Percentiles rank a stretch among this genome's conserved stretches.
phyloP scores from a whole-genome alignment of 2,113 vertebrate species.

The Mola mola region DNA sequence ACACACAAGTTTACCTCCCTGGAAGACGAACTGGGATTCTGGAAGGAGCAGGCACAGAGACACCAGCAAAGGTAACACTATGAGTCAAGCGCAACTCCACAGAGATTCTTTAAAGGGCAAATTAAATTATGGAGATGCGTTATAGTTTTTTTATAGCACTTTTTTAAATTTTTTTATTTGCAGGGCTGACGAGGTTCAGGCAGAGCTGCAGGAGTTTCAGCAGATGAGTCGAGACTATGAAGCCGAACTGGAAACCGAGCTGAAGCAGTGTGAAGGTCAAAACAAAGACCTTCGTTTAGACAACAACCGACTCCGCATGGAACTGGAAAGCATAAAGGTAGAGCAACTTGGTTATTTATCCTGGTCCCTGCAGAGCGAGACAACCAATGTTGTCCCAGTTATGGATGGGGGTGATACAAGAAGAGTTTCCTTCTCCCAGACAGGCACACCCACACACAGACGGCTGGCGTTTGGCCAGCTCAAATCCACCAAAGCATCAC shows the following conservation, averaged over 20 bases:
- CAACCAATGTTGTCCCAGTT: slow-evolving; percentile 12
- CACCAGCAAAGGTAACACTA: slow-evolving; percentile 87
- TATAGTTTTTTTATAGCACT: too few relatives aligned
- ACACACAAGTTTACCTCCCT: slow-evolving; percentile 83
- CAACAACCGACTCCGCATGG: slow-evolving; percentile 88
- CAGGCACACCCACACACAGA: not conserved
- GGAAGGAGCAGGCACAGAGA: slow-evolving; percentile 88
- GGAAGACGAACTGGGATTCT: slow-evolving; percentile 89
- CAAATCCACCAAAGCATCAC: not conserved
- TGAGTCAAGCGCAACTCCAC: too few relatives aligned
- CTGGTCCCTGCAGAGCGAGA: not conserved
- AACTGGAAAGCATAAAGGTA: slow-evolving; percentile 92
- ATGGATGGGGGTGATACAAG: not conserved
- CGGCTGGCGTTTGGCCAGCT: slow-evolving; percentile 15
- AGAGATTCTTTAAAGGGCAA: too few relatives aligned
- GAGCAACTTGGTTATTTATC: not conserved
- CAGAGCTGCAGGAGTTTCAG: slow-evolving; percentile 94
- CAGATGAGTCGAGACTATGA: slow-evolving; percentile 97
- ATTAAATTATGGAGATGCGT: too few relatives aligned
- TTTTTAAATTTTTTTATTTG: too few relatives aligned
- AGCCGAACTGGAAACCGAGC: slow-evolving; percentile 91
- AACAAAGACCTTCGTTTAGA: slow-evolving; percentile 91
- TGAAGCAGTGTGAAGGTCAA: slow-evolving; percentile 90
- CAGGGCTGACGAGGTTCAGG: slow-evolving; percentile 88
- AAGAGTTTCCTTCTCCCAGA: not conserved